Percentiles rank a stretch among this genome's conserved stretches.
Conservation (phyloP, 2,113 vertebrate species). For the Peromyscus leucopus region DNA sequence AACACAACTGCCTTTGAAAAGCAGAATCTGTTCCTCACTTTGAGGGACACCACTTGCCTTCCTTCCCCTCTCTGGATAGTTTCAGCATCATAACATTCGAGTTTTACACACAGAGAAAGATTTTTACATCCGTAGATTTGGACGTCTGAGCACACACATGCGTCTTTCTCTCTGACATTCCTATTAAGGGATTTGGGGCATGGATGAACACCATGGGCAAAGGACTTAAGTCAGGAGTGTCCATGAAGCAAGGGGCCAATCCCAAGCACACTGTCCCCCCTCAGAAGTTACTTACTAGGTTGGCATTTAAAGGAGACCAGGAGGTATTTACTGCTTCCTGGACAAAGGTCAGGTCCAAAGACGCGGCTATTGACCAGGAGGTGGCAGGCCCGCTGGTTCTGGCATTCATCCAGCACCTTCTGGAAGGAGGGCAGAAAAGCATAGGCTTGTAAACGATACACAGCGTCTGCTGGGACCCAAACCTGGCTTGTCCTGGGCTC, state of each 20-base stretch:
- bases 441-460: conserved; percentile 85
- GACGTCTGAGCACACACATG: background rate
- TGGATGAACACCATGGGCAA: background rate
- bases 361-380: conserved; percentile 95
- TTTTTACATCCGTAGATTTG: background rate
- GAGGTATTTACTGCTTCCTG: conserved; percentile 95
- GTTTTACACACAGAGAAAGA: background rate
- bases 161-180: background rate
- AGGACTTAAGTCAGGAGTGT: background rate
- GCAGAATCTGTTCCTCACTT: background rate
- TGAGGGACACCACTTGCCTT: background rate
- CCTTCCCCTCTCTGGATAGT: background rate
- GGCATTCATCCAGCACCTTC: conserved; percentile 98
- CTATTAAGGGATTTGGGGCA: background rate
- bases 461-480: conserved; percentile 54
- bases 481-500: conserved; percentile 65
- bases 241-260: background rate
- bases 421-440: conserved; percentile 88
- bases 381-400: conserved; percentile 94
- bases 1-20: background rate
- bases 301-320: conserved; percentile 98
- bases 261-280: background rate
- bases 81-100: background rate
- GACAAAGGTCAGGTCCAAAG: conserved; percentile 97
- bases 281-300: conserved; percentile 92